Conservation (phyloP, 2,113 vertebrate genomes). For the Myotis yumanensis region DNA sequence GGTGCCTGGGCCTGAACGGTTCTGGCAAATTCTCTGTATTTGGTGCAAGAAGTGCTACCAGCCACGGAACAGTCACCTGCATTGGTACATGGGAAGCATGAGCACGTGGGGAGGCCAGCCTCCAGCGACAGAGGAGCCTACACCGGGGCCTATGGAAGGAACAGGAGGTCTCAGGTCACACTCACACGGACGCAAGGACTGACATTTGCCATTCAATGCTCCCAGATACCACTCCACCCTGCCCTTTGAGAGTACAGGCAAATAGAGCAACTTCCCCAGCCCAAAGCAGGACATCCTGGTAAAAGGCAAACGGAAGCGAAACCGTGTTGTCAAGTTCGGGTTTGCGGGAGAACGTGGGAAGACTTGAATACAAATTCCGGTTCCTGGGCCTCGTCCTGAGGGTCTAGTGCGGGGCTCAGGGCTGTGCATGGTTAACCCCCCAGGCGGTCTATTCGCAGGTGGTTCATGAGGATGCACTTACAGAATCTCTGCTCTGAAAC, state of each 20-base stretch:
- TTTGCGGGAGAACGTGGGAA: neutral
- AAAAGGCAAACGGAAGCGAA: neutral
- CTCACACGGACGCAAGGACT: rapidly evolving
- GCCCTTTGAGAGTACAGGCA: neutral
- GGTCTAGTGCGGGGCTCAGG: neutral
- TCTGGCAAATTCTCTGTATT: neutral
- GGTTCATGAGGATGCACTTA: neutral
- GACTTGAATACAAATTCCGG: neutral
- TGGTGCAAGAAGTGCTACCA: neutral
- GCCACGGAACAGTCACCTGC: neutral
- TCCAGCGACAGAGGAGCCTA: rapidly evolving
- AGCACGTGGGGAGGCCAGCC: too few relatives aligned
- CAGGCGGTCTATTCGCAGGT: too few relatives aligned
- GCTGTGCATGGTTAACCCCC: neutral
- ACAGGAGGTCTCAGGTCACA: neutral
- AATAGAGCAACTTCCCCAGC: neutral
- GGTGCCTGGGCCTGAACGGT: neutral
- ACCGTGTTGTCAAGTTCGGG: neutral
- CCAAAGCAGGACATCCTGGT: neutral
- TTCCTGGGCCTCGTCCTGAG: neutral
- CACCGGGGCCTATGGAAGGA: neutral
- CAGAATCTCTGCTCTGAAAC: neutral
- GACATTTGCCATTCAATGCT: neutral
- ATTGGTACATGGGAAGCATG: rapidly evolving
- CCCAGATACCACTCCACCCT: neutral